Percentiles rank a stretch among this genome's conserved stretches.
Evolutionary conservation across 2,113 vertebrate genomes (phyloP).

Genomic region (Lophura nycthemera): DNA sequence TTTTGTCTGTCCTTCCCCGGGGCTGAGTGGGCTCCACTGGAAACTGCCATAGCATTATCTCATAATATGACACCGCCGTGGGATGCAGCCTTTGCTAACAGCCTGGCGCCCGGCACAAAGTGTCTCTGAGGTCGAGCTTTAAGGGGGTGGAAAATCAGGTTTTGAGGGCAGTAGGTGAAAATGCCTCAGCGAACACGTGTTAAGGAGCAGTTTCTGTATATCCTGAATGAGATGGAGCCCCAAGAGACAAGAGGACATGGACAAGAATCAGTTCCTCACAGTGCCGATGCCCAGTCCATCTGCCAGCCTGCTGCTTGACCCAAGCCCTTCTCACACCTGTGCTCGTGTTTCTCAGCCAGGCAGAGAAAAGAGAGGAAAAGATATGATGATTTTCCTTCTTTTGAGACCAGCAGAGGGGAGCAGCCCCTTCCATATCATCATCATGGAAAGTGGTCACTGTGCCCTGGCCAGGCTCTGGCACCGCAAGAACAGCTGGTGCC

Average conservation of each 20-base stretch:
- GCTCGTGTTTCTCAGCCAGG: background rate
- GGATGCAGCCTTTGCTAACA: background rate
- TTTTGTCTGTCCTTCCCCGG: background rate
- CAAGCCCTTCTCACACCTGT: background rate
- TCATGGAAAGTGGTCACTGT: background rate
- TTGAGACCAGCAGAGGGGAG: background rate
- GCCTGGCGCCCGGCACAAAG: background rate
- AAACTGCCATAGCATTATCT: background rate
- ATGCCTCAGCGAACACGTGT: fast-evolving
- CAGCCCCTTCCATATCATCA: background rate
- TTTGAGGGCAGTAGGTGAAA: conserved; percentile 9
- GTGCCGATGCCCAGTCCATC: background rate
- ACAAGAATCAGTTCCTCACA: background rate
- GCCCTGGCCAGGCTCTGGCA: background rate
- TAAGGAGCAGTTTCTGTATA: background rate
- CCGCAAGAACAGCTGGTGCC: background rate
- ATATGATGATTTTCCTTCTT: background rate
- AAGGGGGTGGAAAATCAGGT: background rate
- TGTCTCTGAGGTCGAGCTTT: background rate
- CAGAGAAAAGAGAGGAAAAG: background rate
- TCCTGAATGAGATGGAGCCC: background rate
- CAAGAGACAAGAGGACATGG: background rate
- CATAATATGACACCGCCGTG: background rate
- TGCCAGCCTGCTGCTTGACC: background rate
- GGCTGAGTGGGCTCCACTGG: background rate